Conservation (phyloP, 2,797 vertebrate species). For the Gymnoscopelus braueri region DNA sequence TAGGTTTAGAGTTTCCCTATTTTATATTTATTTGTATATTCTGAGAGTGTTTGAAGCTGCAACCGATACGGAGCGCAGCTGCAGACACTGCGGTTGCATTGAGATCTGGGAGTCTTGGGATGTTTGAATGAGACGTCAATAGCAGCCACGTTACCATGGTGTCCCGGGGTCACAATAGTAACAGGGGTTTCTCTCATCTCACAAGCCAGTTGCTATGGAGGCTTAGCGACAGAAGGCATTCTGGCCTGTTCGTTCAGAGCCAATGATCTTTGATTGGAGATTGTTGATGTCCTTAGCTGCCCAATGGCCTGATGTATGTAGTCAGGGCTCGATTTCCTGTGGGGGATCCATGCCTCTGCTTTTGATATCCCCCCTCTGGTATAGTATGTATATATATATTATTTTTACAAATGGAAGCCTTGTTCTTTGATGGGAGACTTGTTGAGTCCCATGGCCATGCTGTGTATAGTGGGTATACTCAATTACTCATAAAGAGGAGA, state of each 20-base stretch:
- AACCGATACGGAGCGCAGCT: slow-evolving; percentile 14
- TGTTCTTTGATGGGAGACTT: neutral
- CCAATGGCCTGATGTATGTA: slow-evolving; percentile 8
- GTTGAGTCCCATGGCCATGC: neutral
- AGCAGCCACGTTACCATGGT: slow-evolving; percentile 29
- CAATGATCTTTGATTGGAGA: neutral
- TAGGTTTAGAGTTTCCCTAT: too few relatives aligned
- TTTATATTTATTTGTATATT: neutral
- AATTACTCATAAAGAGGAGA: too few relatives aligned
- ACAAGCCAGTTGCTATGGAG: slow-evolving; percentile 19
- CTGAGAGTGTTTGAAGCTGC: slow-evolving; percentile 16
- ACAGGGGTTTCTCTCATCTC: slow-evolving; percentile 16
- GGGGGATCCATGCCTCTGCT: too few relatives aligned
- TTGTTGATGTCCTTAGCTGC: neutral
- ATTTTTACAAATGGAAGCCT: too few relatives aligned
- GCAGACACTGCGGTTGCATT: neutral
- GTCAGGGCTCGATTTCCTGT: neutral
- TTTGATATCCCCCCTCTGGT: too few relatives aligned
- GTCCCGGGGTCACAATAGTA: slow-evolving; percentile 34
- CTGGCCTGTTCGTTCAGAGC: slow-evolving; percentile 7
- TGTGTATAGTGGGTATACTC: neutral
- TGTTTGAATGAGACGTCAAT: slow-evolving; percentile 44
- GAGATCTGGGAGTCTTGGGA: slow-evolving; percentile 20
- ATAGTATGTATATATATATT: too few relatives aligned
- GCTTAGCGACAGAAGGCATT: neutral